Evolutionary conservation across 1,140 invertebrate species (phyloP).

Genomic region (Cherax quadricarinatus): DNA sequence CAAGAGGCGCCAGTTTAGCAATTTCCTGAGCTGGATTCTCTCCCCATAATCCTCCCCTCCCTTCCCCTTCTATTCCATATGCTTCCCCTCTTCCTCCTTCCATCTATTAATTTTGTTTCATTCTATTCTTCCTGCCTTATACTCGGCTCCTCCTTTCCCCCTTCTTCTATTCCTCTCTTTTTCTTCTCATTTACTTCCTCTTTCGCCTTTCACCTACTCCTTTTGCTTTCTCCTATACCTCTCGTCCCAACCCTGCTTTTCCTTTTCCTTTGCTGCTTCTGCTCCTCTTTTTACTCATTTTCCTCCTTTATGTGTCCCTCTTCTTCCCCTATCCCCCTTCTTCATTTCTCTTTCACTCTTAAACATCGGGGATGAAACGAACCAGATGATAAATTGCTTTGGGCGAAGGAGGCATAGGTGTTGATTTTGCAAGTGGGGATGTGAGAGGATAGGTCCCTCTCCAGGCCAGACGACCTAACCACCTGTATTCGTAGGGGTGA

Average conservation of each 20-base stretch:
- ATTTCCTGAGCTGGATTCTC: neutral
- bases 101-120: neutral
- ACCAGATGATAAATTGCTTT: neutral
- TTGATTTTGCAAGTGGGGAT: neutral
- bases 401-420: neutral
- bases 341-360: neutral
- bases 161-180: too few relatives aligned
- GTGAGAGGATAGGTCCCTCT: neutral
- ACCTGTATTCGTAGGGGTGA: neutral
- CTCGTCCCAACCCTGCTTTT: too few relatives aligned
- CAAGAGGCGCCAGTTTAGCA: neutral
- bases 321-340: neutral
- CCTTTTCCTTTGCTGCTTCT: too few relatives aligned
- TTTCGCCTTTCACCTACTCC: too few relatives aligned
- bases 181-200: too few relatives aligned
- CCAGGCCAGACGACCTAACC: neutral
- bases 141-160: too few relatives aligned
- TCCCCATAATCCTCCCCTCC: neutral
- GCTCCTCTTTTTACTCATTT: neutral
- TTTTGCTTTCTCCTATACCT: too few relatives aligned
- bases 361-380: neutral
- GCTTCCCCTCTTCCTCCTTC: neutral
- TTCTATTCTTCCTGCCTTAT: too few relatives aligned
- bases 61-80: neutral
- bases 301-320: neutral